Evolutionary conservation across 1,140 invertebrate genomes (phyloP), one percentile per base, ranked within the genome.

Genomic region (Lutraria rhynchaena): DNA sequence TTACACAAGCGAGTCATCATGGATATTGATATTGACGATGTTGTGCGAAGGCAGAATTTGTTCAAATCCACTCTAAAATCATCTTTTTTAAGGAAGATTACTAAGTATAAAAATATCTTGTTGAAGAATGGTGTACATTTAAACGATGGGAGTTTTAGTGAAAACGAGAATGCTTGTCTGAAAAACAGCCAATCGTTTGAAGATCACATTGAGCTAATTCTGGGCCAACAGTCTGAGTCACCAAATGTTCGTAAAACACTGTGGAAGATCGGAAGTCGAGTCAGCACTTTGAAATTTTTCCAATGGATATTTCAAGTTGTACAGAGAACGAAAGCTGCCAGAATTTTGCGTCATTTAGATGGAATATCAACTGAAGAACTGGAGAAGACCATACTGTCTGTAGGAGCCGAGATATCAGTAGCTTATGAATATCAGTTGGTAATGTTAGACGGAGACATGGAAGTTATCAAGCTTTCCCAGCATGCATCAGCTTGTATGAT

Each of bases 101-200:
- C 63, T 15, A 80, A 80, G 29, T 80, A 80, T 44, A 44, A 80
- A 44, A 80, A 58, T 19, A 58, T 70, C 19, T 51, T 80, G 1
- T 15, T 69, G 51, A 80, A 70, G 57, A 70, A 46, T 46, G 76
- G 76, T 17, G 35, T 80, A 31, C 76, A 80, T 58, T 24, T 80
- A 24, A 31, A 37, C 24, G 44, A 67, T 1, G 37, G 49, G 19
- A 67, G 63, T 31, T 24, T 15, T 29, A 5, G 15, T 24, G 17
- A 13, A 7, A 24, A 24, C 5, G 44, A 49, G 24, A 33, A 1
- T 3, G 19, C 44, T 17, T 0, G 44, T 11, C 19, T 22, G 7
- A 27, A 55, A 19, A 3, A 31, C 9, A 60, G 29, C 9, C 35
- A 58, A 13, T 70, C 49, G 0, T 69, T 70, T 9, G 63, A 58